Evolutionary conservation across 2,113 vertebrate species (phyloP).

Genomic region (Okapia johnstoni): DNA sequence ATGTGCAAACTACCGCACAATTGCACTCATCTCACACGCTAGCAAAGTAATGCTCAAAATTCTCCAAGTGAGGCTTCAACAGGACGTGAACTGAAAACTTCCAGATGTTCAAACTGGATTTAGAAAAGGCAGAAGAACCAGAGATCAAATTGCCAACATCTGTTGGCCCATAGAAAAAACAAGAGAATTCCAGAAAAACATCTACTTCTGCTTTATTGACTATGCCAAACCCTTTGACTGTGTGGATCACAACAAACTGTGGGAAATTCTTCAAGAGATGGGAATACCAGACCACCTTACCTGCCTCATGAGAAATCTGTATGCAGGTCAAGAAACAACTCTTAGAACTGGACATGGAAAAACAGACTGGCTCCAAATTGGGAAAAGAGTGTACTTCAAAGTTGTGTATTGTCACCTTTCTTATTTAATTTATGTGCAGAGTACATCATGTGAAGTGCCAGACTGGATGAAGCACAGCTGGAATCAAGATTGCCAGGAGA

Average conservation of each 20-base stretch:
- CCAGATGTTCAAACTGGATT: background rate
- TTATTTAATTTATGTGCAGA: background rate
- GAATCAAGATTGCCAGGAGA: background rate
- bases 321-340: background rate
- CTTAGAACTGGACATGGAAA: background rate
- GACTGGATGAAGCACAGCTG: background rate
- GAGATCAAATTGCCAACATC: background rate
- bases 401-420: background rate
- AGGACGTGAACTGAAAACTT: background rate
- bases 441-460: background rate
- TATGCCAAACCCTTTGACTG: background rate
- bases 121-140: background rate
- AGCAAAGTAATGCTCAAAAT: background rate
- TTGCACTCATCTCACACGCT: background rate
- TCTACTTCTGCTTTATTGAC: background rate
- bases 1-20: background rate
- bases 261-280: background rate
- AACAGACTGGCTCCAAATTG: background rate
- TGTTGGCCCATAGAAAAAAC: background rate
- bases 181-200: background rate
- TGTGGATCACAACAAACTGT: background rate
- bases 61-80: background rate
- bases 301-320: background rate
- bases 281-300: background rate
- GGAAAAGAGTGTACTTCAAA: background rate